A percentile compares a stretch with the other conserved stretches of the same genome.
These are phyloP conservation scores for Andricus grossulariae DNA, from an alignment of 1,140 invertebrate genomes.

Conservation along the genomic window DNA sequence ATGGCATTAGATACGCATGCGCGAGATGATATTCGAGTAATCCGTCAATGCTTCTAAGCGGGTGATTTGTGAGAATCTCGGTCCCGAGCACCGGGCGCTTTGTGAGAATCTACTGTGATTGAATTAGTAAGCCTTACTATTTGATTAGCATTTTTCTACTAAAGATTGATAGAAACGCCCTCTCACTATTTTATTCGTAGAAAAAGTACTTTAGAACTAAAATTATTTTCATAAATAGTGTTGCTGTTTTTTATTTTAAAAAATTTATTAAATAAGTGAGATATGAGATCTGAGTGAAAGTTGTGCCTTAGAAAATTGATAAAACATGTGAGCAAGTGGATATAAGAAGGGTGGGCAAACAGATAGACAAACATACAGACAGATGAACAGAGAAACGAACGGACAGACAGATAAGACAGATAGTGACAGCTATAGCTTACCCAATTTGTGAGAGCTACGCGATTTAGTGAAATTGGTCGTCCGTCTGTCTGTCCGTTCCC, in stretches of 20 bases:
- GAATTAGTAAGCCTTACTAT: no score
- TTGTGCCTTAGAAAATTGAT: constrained; percentile 45
- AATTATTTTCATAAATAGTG: background rate
- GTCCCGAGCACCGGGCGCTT: no score
- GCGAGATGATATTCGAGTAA: no score
- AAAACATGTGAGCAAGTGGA: constrained; percentile 32
- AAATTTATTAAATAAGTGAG: background rate
- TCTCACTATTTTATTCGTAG: no score
- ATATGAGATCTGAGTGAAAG: constrained; percentile 48
- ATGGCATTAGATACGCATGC: no score
- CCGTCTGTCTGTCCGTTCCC: constrained; percentile 62
- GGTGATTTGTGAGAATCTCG: no score
- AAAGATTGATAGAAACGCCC: no score
- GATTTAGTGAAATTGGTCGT: constrained; percentile 54
- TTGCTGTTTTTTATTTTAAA: background rate
- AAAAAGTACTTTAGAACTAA: no score
- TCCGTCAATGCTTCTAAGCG: no score
- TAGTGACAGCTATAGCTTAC: constrained; percentile 72
- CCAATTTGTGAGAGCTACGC: constrained; percentile 63
- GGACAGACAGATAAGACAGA: constrained; percentile 66
- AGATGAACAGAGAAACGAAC: constrained; percentile 55
- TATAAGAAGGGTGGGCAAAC: constrained; percentile 37
- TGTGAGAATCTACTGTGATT: no score
- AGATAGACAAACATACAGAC: constrained; percentile 56
- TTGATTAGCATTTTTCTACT: no score